A percentile compares a stretch with the other conserved stretches of the same genome.
Conservation (phyloP, 2,797 vertebrate genomes). For the Anabacerthia variegaticeps region DNA sequence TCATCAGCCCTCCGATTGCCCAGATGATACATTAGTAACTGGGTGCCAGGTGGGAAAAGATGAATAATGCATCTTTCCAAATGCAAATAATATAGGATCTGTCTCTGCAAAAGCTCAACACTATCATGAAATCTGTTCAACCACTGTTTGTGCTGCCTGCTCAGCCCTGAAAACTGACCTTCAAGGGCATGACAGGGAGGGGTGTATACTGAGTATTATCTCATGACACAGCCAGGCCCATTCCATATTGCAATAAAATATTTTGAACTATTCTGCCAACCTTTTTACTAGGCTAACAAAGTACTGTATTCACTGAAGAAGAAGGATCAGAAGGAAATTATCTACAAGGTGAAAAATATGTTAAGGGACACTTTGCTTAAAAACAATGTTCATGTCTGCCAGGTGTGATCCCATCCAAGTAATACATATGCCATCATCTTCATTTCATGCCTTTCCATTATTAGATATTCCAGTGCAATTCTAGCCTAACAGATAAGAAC, state of each 20-base stretch:
- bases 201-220: neutral
- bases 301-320: neutral
- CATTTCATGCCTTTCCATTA: neutral
- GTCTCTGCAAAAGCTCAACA: neutral
- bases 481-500: neutral
- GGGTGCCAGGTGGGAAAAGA: neutral
- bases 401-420: neutral
- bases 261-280: neutral
- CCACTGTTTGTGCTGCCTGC: neutral
- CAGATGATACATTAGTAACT: neutral
- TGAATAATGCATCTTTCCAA: neutral
- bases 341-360: neutral
- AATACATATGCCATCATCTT: neutral
- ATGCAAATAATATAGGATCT: neutral
- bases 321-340: neutral
- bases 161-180: neutral
- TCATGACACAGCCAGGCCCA: neutral
- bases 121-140: neutral
- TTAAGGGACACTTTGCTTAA: neutral
- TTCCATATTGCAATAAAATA: rapidly evolving
- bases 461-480: neutral
- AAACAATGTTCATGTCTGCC: neutral
- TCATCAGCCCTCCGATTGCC: neutral
- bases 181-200: neutral
- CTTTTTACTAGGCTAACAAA: neutral